These are phyloP conservation scores for Rhodophaea formosa DNA, from an alignment of 2,888 invertebrate species.

Conservation along the genomic window DNA sequence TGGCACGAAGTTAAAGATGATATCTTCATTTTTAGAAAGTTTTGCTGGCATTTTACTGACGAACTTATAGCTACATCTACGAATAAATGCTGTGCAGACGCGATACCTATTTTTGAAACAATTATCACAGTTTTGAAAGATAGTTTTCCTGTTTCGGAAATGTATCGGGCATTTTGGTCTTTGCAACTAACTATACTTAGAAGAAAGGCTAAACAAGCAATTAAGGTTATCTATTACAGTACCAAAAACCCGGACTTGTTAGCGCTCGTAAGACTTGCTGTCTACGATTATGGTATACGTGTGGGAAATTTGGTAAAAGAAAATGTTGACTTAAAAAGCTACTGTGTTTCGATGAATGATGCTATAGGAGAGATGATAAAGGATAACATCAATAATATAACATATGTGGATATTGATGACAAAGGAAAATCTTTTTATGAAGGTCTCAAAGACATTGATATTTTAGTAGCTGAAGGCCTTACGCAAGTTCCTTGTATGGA, in stretches of 20 bases:
- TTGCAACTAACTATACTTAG: constrained; percentile 32
- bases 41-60: constrained; percentile 30
- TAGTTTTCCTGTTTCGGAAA: constrained; percentile 30
- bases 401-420: neutral
- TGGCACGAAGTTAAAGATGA: constrained; percentile 30
- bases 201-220: constrained; percentile 28
- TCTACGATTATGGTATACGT: constrained; percentile 31
- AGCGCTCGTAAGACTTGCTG: constrained; percentile 19
- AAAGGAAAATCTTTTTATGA: neutral
- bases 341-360: constrained; percentile 3
- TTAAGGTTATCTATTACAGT: constrained; percentile 14
- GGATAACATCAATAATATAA: neutral
- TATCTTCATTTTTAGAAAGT: constrained; percentile 26
- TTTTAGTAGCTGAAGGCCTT: constrained; percentile 21
- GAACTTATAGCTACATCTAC: neutral
- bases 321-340: constrained; percentile 30
- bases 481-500: constrained; percentile 29
- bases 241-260: neutral
- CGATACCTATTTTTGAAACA: constrained; percentile 32
- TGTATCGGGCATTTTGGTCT: constrained; percentile 41
- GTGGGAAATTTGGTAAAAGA: constrained; percentile 35
- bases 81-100: constrained; percentile 21
- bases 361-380: neutral
- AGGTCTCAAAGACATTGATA: constrained; percentile 15
- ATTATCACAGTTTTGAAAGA: constrained; percentile 31